A percentile compares a stretch with the other conserved stretches of the same genome.
These are phyloP conservation scores for Drosophila prostipennis DNA, from an alignment of 2,888 invertebrate genomes.

Conservation along the genomic window DNA sequence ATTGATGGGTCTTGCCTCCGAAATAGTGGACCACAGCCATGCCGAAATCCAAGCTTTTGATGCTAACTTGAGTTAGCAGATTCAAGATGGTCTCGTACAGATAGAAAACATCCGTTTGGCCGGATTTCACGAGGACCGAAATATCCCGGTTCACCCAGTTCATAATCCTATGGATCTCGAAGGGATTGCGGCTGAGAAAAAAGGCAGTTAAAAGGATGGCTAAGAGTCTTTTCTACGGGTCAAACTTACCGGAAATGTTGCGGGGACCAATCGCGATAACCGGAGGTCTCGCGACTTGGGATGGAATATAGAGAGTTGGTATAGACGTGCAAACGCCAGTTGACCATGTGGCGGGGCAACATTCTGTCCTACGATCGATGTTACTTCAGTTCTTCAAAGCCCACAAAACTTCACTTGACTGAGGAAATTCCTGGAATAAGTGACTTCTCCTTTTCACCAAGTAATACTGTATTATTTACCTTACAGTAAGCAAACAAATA, in stretches of 20 bases:
- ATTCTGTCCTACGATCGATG: constrained; percentile 6
- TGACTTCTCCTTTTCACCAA: background rate
- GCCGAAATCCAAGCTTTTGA: constrained; percentile 86
- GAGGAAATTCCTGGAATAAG: background rate
- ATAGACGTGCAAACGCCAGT: constrained; percentile 89
- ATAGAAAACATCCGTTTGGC: constrained; percentile 86
- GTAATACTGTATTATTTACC: background rate
- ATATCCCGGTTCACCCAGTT: constrained; percentile 95
- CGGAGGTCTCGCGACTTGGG: constrained; percentile 88
- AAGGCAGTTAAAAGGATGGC: background rate
- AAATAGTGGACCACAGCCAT: constrained; percentile 88
- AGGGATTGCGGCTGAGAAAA: constrained; percentile 87
- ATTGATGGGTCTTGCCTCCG: constrained; percentile 90
- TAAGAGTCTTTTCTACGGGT: no score
- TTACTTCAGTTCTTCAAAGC: background rate
- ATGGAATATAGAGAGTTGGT: constrained; percentile 90
- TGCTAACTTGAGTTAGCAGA: constrained; percentile 87
- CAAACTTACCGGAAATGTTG: constrained; percentile 88
- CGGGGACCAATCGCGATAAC: constrained; percentile 89
- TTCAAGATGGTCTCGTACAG: constrained; percentile 89
- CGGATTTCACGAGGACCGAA: constrained; percentile 85
- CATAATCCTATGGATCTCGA: constrained; percentile 91
- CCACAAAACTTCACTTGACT: background rate
- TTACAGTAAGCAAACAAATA: background rate
- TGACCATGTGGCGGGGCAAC: constrained; percentile 48